Evolutionary conservation across 2,888 invertebrate species (phyloP).

Genomic region (Lymantria dispar): DNA sequence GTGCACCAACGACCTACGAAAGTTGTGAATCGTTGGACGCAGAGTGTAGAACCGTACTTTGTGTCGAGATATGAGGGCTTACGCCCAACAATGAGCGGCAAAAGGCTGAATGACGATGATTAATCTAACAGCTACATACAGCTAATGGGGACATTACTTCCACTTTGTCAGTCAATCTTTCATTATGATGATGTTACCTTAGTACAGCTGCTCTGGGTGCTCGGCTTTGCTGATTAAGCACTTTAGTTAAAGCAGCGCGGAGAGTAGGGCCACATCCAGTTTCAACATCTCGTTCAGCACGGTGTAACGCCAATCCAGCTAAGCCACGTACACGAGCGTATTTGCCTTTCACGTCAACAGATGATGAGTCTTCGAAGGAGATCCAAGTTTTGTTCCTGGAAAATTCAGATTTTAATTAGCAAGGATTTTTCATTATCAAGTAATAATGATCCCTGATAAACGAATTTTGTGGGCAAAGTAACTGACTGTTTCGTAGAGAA

Average conservation of each 20-base stretch:
- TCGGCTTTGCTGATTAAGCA: slow-evolving; percentile 83
- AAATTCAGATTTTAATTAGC: background rate
- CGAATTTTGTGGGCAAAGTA: too few relatives aligned
- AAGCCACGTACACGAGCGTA: slow-evolving; percentile 87
- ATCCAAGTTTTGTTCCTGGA: slow-evolving; percentile 86
- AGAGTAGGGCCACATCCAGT: slow-evolving; percentile 77
- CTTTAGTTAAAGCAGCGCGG: slow-evolving; percentile 72
- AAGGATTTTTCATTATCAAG: too few relatives aligned
- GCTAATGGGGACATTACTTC: too few relatives aligned
- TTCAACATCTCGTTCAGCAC: slow-evolving; percentile 82
- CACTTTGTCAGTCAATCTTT: background rate
- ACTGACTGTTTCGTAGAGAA: too few relatives aligned
- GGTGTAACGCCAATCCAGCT: slow-evolving; percentile 85
- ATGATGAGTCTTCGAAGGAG: slow-evolving; percentile 88
- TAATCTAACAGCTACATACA: too few relatives aligned
- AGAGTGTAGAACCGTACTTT: too few relatives aligned
- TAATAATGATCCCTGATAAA: too few relatives aligned
- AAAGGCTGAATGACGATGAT: too few relatives aligned
- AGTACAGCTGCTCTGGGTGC: slow-evolving; percentile 85
- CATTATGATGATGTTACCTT: slow-evolving; percentile 48
- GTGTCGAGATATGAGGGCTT: too few relatives aligned
- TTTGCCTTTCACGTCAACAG: slow-evolving; percentile 89
- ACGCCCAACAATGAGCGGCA: too few relatives aligned
- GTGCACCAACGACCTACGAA: too few relatives aligned
- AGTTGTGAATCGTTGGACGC: too few relatives aligned